Evolutionary conservation across 2,113 vertebrate species (phyloP).

Genomic region (Apus apus): DNA sequence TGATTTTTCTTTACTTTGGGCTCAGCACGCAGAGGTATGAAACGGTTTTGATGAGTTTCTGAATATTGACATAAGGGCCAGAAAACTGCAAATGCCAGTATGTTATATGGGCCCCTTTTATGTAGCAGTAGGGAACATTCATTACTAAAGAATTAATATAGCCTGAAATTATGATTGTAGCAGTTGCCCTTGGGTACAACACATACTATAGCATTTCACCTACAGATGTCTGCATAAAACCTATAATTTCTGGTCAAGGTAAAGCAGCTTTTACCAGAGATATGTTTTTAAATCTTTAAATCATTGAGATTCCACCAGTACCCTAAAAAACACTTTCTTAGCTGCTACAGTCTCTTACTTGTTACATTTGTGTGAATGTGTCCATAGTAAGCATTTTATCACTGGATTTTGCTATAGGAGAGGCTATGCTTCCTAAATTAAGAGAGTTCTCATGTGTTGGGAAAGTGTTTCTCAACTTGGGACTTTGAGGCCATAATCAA

Average conservation of each 20-base stretch:
- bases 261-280: not conserved
- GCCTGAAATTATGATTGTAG: not conserved
- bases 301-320: not conserved
- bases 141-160: not conserved
- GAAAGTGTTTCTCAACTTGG: constrained; percentile 3
- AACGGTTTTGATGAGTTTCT: not conserved
- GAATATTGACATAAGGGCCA: not conserved
- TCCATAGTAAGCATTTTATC: not conserved
- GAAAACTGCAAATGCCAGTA: not conserved
- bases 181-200: not conserved
- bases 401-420: not conserved
- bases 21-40: not conserved
- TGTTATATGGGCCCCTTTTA: not conserved
- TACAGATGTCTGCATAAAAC: not conserved
- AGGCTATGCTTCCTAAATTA: not conserved
- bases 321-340: not conserved
- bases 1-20: constrained; percentile 2
- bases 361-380: not conserved
- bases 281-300: not conserved
- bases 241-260: not conserved
- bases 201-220: not conserved
- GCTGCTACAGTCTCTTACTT: not conserved
- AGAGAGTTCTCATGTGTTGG: not conserved
- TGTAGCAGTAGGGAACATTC: not conserved
- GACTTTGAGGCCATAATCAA: not conserved